A percentile compares a stretch with the other conserved stretches of the same genome.
phyloP scores from a whole-genome alignment of 1,140 invertebrate genomes.

The Drosophila kanapiae region DNA sequence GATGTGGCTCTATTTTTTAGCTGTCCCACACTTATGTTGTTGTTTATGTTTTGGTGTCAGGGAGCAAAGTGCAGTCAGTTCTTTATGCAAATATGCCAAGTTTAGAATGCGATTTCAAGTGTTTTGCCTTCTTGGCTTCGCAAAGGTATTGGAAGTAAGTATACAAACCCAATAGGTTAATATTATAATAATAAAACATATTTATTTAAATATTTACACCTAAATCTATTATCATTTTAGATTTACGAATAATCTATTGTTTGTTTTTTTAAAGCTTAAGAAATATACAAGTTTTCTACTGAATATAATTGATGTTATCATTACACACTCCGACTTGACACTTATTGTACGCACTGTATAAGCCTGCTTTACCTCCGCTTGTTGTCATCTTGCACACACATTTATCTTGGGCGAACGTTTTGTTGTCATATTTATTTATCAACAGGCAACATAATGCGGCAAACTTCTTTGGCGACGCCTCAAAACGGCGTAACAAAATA shows the following conservation, averaged over 20 bases:
- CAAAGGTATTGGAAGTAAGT: not conserved
- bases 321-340: not conserved
- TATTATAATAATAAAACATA: not conserved
- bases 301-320: not conserved
- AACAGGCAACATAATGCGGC: constrained; percentile 57
- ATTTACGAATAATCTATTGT: not conserved
- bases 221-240: not conserved
- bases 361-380: not conserved
- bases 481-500: constrained; percentile 42
- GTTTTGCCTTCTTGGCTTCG: constrained; percentile 16
- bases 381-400: constrained; percentile 21
- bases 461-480: constrained; percentile 76
- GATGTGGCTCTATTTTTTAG: constrained; percentile 26
- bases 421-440: constrained; percentile 73
- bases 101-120: constrained; percentile 59
- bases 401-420: constrained; percentile 52
- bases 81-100: constrained; percentile 80
- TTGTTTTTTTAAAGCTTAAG: not conserved
- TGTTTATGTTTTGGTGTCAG: constrained; percentile 80
- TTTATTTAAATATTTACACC: no score
- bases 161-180: not conserved
- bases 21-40: constrained; percentile 21
- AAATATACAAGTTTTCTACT: not conserved
- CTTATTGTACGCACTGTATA: constrained; percentile 12
- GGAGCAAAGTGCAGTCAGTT: constrained; percentile 56